Conservation (phyloP, 2,888 invertebrate species). For the Hedya salicella region DNA sequence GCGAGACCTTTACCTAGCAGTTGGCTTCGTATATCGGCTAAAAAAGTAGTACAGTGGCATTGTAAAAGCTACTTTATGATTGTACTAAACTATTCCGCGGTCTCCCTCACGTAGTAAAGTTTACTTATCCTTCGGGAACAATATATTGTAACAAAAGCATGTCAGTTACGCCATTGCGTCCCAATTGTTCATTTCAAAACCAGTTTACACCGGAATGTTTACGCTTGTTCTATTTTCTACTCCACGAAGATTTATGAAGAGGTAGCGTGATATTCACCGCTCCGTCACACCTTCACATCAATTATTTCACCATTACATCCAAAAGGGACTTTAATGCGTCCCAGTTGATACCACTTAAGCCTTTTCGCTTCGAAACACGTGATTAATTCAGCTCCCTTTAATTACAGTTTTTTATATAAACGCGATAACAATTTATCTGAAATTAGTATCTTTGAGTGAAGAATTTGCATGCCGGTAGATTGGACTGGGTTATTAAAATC, state of each 20-base stretch:
- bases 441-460: constrained; percentile 41
- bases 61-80: no score
- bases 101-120: no score
- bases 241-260: constrained; percentile 41
- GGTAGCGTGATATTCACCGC: constrained; percentile 37
- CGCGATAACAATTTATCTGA: constrained; percentile 41
- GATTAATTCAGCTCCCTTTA: constrained; percentile 38
- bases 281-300: constrained; percentile 41
- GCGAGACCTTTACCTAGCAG: no score
- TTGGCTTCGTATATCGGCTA: no score
- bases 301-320: constrained; percentile 23
- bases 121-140: no score
- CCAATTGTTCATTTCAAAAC: constrained; percentile 14
- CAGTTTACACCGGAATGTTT: constrained; percentile 28
- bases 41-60: no score
- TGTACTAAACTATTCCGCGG: no score
- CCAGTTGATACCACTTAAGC: background rate
- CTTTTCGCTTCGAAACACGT: constrained; percentile 5
- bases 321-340: constrained; percentile 14
- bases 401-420: constrained; percentile 43
- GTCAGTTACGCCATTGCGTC: constrained; percentile 9
- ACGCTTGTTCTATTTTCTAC: constrained; percentile 40
- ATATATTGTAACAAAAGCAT: no score
- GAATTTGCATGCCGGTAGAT: constrained; percentile 37
- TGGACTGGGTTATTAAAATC: constrained; percentile 33